Percentiles rank a stretch among this genome's conserved stretches.
phyloP scores from a whole-genome alignment of 2,797 vertebrate genomes.

The Lophius americanus region DNA sequence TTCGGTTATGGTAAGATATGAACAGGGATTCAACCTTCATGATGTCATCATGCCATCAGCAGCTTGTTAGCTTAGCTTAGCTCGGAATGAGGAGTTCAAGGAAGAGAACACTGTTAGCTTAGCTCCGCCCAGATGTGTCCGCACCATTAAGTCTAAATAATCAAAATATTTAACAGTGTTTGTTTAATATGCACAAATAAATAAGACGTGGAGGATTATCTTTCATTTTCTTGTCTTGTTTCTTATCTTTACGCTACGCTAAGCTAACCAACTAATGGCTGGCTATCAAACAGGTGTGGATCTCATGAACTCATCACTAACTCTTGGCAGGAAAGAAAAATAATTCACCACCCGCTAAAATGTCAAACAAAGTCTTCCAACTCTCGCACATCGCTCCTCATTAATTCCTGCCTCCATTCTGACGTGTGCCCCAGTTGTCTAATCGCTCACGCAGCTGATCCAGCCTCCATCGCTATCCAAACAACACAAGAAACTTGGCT shows the following conservation, averaged over 20 bases:
- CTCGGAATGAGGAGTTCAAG: too few relatives aligned
- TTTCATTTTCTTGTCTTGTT: neutral
- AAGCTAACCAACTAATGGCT: neutral
- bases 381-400: conserved; percentile 6
- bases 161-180: too few relatives aligned
- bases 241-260: neutral
- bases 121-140: too few relatives aligned
- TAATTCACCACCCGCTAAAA: conserved; percentile 1
- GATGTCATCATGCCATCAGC: neutral
- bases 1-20: too few relatives aligned
- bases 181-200: too few relatives aligned
- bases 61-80: neutral
- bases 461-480: conserved; percentile 35
- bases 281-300: neutral
- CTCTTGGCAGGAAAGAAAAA: conserved; percentile 1
- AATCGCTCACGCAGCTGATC: conserved; percentile 34
- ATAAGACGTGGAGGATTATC: neutral
- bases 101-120: too few relatives aligned
- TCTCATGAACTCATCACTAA: neutral
- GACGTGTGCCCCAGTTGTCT: conserved; percentile 60
- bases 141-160: too few relatives aligned
- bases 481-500: conserved; percentile 53
- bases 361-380: conserved; percentile 11
- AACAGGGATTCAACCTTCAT: too few relatives aligned
- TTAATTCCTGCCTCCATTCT: conserved; percentile 29